Evolutionary conservation across 2,797 vertebrate species (phyloP).

Genomic region (Strix occidentalis): DNA sequence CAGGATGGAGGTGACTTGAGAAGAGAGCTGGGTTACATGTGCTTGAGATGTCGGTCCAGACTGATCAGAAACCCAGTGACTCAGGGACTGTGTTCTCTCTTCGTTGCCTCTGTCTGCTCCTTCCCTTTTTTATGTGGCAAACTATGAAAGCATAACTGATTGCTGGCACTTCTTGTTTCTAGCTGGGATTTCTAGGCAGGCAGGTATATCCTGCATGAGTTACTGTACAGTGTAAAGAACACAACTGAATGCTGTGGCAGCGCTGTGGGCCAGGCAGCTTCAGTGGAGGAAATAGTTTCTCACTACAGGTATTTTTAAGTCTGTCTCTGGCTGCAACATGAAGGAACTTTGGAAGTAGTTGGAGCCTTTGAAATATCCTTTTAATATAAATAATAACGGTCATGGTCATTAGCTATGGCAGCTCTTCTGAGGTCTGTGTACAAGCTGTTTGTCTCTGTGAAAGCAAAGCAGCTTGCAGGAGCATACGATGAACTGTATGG

Average conservation of each 20-base stretch:
- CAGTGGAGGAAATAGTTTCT: background rate
- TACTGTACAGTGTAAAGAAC: background rate
- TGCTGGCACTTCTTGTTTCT: background rate
- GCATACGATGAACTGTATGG: background rate
- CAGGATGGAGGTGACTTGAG: background rate
- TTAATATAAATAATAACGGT: background rate
- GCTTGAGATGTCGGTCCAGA: background rate
- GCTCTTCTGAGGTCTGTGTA: background rate
- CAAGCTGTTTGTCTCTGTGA: background rate
- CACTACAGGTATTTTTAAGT: slow-evolving; percentile 9
- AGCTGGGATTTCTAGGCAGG: background rate
- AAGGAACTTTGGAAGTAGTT: background rate
- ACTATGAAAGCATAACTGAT: background rate
- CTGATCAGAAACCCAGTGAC: background rate
- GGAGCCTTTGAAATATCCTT: slow-evolving; percentile 21
- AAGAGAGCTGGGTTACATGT: background rate
- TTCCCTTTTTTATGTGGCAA: background rate
- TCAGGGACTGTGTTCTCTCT: background rate
- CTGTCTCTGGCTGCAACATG: background rate
- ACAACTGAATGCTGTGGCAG: background rate
- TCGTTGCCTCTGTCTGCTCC: background rate
- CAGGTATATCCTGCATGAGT: background rate
- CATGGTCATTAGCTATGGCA: background rate
- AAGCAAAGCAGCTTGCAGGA: background rate
- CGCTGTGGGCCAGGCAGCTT: background rate